Percentiles rank a stretch among this genome's conserved stretches.
phyloP scores from a whole-genome alignment of 2,888 invertebrate genomes.

The Dicyrtoma fusca region DNA sequence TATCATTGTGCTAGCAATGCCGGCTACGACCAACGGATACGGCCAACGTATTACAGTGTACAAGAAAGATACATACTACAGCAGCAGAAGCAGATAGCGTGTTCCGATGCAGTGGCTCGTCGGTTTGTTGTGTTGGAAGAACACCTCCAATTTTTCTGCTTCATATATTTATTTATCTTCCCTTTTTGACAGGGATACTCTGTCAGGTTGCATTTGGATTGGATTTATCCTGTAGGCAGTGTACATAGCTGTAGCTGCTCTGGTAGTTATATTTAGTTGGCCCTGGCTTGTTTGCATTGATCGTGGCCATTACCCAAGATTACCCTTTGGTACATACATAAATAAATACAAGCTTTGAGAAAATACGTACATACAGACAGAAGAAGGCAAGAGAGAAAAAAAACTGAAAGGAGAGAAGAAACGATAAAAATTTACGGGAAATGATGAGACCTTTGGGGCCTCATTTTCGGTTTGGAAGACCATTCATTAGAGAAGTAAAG shows the following conservation, averaged over 20 bases:
- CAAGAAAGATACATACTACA: too few relatives aligned
- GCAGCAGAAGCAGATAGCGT: neutral
- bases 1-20: too few relatives aligned
- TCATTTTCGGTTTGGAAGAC: conserved; percentile 51
- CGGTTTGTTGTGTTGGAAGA: conserved; percentile 15
- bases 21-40: too few relatives aligned
- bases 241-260: too few relatives aligned
- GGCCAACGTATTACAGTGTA: too few relatives aligned
- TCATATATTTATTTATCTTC: conserved; percentile 29
- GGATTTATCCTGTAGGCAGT: neutral
- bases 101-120: conserved; percentile 4
- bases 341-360: neutral
- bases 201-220: conserved; percentile 8
- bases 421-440: conserved; percentile 38
- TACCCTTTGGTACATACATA: too few relatives aligned
- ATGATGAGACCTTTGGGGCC: conserved; percentile 53
- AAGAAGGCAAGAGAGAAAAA: conserved; percentile 5
- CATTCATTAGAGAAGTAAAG: conserved; percentile 48
- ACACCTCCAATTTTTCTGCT: conserved; percentile 11
- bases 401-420: conserved; percentile 11
- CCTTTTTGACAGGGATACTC: conserved; percentile 5
- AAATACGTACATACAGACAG: neutral
- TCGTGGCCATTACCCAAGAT: too few relatives aligned
- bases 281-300: too few relatives aligned
- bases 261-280: too few relatives aligned